Base-by-base conservation (phyloP, 1,140 invertebrate genomes). In the Leucophenga varia region DNA sequence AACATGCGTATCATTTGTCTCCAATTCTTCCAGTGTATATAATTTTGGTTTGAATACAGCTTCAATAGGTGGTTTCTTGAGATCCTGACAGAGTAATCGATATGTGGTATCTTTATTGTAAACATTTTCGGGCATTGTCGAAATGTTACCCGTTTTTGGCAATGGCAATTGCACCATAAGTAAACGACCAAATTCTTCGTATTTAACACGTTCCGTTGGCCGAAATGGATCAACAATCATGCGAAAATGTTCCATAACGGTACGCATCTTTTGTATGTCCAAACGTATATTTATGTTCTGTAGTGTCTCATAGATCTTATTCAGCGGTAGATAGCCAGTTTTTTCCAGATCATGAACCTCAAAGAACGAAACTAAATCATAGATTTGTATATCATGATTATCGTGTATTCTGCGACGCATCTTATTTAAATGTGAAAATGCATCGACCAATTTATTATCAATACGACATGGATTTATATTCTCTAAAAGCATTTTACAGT, bases 61-160 rank as follows among this genome's bases (percentile, higher is more conserved):
- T n/a, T 45, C 19, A 1, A n/a, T 30, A 12, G 41, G 40, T 16
- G 47, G 16, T 32, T 57, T 71, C 1, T 42, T 12, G 1, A 42
- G 49, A 51, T 71, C 67, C 6, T 42, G 18, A 25, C 67, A 71
- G 13, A 71, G 41, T 7, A 57, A 12, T 0, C 60, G 52, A 46
- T 71, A 71, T 7, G 55, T 64, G 3, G 67, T 71, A 6, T 61
- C 46, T 46, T 64, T 54, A 3, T 44, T 49, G 8, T 52, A 43
- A 2, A 35, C 9, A 46, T 49, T 46, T 2, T 39, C 7, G 20
- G 53, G 50, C 3, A 36, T 39, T 1, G 28, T 42, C 0, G 47
- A 59, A 16, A 58, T 49, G 20, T 41, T 54, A 1, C 52, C 58
- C 10, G 17, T 49, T 12, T 47, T 54, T 2, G 67, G 67, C n/a